Evolutionary conservation across 2,888 invertebrate genomes (phyloP).

Genomic region (Troides helena): DNA sequence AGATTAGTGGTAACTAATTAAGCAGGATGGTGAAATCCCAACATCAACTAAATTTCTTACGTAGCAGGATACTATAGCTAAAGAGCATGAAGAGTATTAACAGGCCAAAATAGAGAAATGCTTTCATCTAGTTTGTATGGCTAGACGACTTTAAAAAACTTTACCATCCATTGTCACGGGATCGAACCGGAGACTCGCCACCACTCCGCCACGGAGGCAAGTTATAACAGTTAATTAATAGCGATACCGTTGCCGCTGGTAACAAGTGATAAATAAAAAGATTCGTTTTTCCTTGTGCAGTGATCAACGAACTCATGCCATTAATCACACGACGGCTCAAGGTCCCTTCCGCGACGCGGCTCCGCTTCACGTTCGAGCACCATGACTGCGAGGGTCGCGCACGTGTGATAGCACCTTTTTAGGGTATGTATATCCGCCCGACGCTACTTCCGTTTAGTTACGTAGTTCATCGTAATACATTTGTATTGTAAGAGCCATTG

Average conservation of each 20-base stretch:
- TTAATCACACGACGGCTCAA: constrained; percentile 19
- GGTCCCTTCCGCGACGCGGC: constrained; percentile 22
- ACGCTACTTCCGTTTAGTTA: constrained; percentile 8
- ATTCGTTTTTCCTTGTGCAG: constrained; percentile 7
- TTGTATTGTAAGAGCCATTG: too few species aligned
- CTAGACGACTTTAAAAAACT: too few species aligned
- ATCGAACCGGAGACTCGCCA: too few species aligned
- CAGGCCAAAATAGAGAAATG: too few species aligned
- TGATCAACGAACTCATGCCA: constrained; percentile 20
- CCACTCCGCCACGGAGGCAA: too few species aligned
- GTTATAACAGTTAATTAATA: not conserved
- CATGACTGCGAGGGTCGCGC: constrained; percentile 16
- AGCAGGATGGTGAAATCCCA: too few species aligned
- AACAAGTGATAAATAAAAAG: constrained; percentile 10
- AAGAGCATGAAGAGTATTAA: too few species aligned
- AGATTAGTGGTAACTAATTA: too few species aligned
- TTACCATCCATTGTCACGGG: too few species aligned
- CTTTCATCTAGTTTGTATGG: too few species aligned
- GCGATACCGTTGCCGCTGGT: not conserved
- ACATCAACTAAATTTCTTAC: too few species aligned
- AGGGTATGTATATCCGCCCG: constrained; percentile 1
- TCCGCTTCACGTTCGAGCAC: constrained; percentile 14
- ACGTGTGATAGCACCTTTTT: constrained; percentile 16
- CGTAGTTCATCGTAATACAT: not conserved
- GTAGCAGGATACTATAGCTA: too few species aligned